Conservation (phyloP, 2,888 invertebrate genomes). For the Pyrgus malvae region DNA sequence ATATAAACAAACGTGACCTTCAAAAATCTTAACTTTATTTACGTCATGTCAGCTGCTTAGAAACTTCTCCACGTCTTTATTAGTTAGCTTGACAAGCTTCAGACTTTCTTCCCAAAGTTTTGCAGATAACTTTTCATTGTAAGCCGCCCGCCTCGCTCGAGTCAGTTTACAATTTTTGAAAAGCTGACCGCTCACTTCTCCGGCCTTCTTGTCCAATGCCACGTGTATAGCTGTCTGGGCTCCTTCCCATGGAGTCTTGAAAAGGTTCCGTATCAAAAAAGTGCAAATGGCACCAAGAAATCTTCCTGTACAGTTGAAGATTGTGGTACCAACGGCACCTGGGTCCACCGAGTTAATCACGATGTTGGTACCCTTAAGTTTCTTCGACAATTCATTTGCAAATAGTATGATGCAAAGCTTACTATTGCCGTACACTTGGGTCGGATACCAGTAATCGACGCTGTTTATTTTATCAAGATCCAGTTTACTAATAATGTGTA, state of each 20-base stretch:
- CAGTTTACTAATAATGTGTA: constrained; percentile 86
- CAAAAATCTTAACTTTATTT: background rate
- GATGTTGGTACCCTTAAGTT: constrained; percentile 83
- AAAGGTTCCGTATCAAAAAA: constrained; percentile 84
- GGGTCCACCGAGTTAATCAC: constrained; percentile 92
- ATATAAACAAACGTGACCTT: too few species aligned
- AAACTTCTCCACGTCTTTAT: constrained; percentile 84
- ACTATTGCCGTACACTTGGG: constrained; percentile 78
- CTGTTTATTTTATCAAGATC: constrained; percentile 87
- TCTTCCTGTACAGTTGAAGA: constrained; percentile 82
- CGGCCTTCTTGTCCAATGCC: constrained; percentile 87
- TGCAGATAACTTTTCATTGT: constrained; percentile 85
- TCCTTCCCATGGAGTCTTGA: constrained; percentile 89
- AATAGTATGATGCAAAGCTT: constrained; percentile 89
- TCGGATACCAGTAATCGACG: constrained; percentile 72
- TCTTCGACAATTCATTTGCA: constrained; percentile 86
- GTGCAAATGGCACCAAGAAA: constrained; percentile 78
- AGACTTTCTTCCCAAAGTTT: constrained; percentile 91
- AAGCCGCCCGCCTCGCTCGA: constrained; percentile 80
- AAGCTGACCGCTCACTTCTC: constrained; percentile 86
- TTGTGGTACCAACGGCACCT: constrained; percentile 90
- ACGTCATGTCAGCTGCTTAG: constrained; percentile 17
- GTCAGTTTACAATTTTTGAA: constrained; percentile 88
- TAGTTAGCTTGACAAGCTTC: constrained; percentile 84
- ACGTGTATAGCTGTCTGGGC: constrained; percentile 90